Conservation (phyloP, 2,888 invertebrate species). For the Argyresthia albistria region DNA sequence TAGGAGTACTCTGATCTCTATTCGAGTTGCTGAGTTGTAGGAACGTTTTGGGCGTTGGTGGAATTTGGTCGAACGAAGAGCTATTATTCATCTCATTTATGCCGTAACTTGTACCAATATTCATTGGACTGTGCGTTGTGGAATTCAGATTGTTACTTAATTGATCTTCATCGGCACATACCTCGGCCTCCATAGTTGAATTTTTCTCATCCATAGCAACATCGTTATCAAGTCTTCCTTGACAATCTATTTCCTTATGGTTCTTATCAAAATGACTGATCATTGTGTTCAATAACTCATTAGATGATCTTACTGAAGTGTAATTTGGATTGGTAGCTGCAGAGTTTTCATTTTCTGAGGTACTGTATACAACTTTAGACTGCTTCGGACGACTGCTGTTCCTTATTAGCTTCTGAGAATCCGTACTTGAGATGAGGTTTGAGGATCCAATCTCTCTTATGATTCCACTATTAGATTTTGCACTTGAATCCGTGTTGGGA, state of each 20-base stretch:
- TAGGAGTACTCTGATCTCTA: no score
- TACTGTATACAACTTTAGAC: neutral
- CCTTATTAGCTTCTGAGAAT: slow-evolving; percentile 2
- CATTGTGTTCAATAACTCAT: slow-evolving; percentile 8
- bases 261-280: slow-evolving; percentile 8
- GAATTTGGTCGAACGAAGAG: no score
- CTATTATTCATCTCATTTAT: no score
- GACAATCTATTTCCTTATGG: neutral
- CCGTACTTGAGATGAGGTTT: neutral
- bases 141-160: no score
- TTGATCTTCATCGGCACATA: no score
- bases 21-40: no score
- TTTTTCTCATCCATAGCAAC: neutral
- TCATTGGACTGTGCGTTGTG: no score
- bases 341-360: neutral
- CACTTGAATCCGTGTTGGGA: slow-evolving; percentile 19
- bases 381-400: slow-evolving; percentile 9
- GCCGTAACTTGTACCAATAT: no score
- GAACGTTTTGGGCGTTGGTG: no score
- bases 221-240: neutral
- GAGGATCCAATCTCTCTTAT: neutral
- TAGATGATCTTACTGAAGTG: slow-evolving; percentile 1
- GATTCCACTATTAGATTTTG: slow-evolving; percentile 5
- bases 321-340: slow-evolving; percentile 1
- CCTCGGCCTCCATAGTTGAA: neutral